Percentiles rank a stretch among this genome's conserved stretches.
phyloP scores from a whole-genome alignment of 2,113 vertebrate species.

The Podiceps cristatus region DNA sequence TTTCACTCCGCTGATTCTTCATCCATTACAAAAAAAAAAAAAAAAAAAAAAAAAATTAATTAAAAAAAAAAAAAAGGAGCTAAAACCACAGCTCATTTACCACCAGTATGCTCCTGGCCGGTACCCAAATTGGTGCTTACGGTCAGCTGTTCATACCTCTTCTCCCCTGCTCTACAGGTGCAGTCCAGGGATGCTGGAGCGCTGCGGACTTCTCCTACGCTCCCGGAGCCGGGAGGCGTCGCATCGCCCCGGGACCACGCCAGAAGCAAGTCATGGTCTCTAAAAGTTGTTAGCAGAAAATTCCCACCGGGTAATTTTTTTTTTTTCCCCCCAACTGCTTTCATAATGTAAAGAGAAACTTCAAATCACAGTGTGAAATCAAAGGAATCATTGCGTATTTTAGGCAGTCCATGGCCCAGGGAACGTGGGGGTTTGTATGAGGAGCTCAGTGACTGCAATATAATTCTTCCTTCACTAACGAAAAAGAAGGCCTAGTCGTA shows the following conservation, averaged over 20 bases:
- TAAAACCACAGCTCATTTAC: background rate
- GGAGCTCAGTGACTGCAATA: no score
- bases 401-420: no score
- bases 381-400: no score
- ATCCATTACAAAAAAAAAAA: background rate
- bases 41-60: no score
- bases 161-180: background rate
- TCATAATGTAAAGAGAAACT: no score
- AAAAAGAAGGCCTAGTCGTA: no score
- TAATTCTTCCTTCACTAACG: no score
- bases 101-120: background rate
- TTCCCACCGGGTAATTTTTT: background rate
- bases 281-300: background rate
- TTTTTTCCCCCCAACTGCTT: accelerated
- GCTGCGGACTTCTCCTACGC: accelerated
- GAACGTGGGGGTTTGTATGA: no score
- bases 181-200: background rate
- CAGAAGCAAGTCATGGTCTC: background rate
- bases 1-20: background rate
- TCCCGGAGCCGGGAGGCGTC: background rate
- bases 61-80: no score
- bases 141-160: background rate
- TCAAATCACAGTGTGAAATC: no score
- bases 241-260: accelerated
- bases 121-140: background rate